Evolutionary conservation across 1,140 invertebrate species (phyloP).

Genomic region (Calephelis virginiensis): DNA sequence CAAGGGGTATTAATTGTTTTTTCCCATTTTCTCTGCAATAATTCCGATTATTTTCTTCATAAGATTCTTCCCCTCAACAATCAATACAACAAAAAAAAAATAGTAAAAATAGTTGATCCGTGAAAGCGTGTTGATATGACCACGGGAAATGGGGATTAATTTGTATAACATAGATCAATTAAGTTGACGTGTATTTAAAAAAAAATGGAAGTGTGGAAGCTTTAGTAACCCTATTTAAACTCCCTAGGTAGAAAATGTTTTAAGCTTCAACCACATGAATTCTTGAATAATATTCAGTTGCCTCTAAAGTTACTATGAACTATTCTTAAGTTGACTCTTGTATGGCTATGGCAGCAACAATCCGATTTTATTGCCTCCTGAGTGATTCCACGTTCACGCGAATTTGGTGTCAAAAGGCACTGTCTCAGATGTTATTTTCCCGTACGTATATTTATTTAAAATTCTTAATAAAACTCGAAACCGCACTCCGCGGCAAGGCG

Average conservation of each 20-base stretch:
- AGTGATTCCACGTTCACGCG: not conserved
- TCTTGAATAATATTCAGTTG: slow-evolving; percentile 11
- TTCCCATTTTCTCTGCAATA: no score
- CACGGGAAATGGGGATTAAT: no score
- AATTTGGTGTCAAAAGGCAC: not conserved
- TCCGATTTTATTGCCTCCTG: slow-evolving; percentile 1
- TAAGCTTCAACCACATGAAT: slow-evolving; percentile 1
- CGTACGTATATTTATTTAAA: not conserved
- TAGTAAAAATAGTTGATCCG: no score
- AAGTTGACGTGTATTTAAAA: no score
- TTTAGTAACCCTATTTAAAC: no score
- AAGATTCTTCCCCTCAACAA: no score
- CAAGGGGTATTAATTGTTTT: no score
- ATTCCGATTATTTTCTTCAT: no score
- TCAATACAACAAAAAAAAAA: no score
- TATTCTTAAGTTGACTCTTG: not conserved
- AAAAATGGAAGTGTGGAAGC: no score
- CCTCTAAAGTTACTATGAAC: not conserved
- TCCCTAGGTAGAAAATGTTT: not conserved
- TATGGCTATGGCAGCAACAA: slow-evolving; percentile 12
- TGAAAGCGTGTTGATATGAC: no score
- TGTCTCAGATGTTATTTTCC: not conserved
- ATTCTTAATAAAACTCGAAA: not conserved
- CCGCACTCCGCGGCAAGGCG: not conserved
- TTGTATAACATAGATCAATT: no score